A percentile compares a stretch with the other conserved stretches of the same genome.
Conservation (phyloP, 2,113 vertebrate genomes). For the Myotis davidii region DNA sequence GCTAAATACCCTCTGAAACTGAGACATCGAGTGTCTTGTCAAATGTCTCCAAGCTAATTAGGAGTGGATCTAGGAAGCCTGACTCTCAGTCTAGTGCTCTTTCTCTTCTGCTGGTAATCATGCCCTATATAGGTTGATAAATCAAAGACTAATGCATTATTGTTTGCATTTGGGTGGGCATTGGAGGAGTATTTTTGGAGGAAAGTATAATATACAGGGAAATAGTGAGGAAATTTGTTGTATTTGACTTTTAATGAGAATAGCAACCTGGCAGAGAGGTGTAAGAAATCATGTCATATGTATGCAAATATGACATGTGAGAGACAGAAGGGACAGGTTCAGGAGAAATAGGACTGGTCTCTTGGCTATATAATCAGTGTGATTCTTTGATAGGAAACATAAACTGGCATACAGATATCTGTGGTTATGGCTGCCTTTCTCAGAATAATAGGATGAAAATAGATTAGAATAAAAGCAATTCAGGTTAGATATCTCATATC, state of each 20-base stretch:
- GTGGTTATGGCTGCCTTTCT: background rate
- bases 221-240: background rate
- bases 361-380: background rate
- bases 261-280: background rate
- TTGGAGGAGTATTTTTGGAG: background rate
- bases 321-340: background rate
- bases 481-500: background rate
- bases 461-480: background rate
- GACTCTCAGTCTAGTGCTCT: background rate
- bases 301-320: background rate
- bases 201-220: background rate
- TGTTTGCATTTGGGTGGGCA: background rate
- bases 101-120: background rate
- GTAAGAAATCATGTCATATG: background rate
- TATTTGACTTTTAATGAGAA: constrained; percentile 42
- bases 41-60: background rate
- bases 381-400: background rate
- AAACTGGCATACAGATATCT: background rate
- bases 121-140: background rate
- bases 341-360: background rate
- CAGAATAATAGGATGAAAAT: background rate
- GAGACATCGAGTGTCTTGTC: background rate
- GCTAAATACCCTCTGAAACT: background rate
- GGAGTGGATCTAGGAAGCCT: accelerated
- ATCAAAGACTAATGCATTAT: background rate